These are phyloP conservation scores for Nasonovia ribisnigri DNA, from an alignment of 2,888 invertebrate species.

Conservation along the genomic window DNA sequence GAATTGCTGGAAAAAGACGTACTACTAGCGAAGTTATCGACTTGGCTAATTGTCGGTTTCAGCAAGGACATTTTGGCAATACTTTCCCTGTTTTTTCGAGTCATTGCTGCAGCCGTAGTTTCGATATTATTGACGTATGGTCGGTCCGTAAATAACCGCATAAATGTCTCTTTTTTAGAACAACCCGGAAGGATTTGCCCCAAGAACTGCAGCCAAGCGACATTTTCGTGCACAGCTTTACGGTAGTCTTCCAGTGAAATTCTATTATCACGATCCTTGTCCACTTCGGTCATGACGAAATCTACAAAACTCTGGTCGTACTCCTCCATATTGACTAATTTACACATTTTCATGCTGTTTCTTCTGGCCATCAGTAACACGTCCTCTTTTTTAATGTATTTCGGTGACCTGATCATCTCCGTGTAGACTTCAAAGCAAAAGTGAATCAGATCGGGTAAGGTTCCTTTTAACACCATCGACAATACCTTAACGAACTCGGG, in stretches of 20 bases:
- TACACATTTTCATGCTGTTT: neutral
- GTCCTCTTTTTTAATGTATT: slow-evolving; percentile 10
- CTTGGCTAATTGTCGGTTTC: neutral
- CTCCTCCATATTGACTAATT: neutral
- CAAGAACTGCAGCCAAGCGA: slow-evolving; percentile 10
- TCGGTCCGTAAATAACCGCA: neutral
- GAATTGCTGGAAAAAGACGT: neutral
- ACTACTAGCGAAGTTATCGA: neutral
- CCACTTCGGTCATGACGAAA: neutral
- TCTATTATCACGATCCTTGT: slow-evolving; percentile 22
- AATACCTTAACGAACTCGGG: slow-evolving; percentile 15
- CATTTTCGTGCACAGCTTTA: neutral
- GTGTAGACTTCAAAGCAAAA: slow-evolving; percentile 39
- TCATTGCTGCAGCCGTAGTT: neutral
- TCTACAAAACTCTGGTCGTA: neutral
- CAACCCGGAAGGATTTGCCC: neutral
- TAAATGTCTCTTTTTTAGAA: neutral
- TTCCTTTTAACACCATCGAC: slow-evolving; percentile 21
- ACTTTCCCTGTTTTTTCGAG: neutral
- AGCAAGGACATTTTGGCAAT: neutral
- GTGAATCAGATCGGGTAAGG: neutral
- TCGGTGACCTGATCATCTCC: neutral
- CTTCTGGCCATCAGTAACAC: neutral
- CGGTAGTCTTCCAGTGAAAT: slow-evolving; percentile 27
- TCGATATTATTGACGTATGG: neutral